Percentiles rank a stretch among this genome's conserved stretches.
Evolutionary conservation across 2,888 invertebrate genomes (phyloP).

Genomic region (Melieria picta): DNA sequence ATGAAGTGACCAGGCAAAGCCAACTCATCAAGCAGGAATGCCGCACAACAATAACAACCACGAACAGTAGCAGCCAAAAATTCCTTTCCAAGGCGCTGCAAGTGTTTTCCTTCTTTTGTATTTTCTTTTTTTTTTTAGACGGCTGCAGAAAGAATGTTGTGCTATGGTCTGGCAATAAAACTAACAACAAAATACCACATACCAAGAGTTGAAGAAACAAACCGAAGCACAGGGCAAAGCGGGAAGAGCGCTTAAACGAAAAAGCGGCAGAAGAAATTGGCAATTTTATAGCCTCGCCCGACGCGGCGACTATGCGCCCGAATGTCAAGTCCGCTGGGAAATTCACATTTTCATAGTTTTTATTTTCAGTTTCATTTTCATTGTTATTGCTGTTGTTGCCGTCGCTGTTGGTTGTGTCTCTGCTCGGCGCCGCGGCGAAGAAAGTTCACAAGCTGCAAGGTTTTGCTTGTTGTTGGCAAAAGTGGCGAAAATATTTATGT

Average conservation of each 20-base stretch:
- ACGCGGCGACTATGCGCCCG: too few species aligned
- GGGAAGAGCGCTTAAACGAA: not conserved
- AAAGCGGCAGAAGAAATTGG: slow-evolving; percentile 14
- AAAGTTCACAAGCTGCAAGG: too few species aligned
- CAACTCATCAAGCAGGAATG: not conserved
- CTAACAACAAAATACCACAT: not conserved
- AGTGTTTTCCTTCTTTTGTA: too few species aligned
- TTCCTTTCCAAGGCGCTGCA: not conserved
- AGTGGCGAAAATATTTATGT: slow-evolving; percentile 59
- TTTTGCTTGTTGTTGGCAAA: slow-evolving; percentile 2
- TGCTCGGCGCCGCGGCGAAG: too few species aligned
- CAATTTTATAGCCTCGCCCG: slow-evolving; percentile 13
- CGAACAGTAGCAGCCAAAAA: not conserved
- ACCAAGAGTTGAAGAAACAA: not conserved
- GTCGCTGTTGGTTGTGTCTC: too few species aligned
- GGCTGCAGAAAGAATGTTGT: not conserved
- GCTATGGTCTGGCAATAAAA: not conserved
- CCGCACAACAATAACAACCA: not conserved
- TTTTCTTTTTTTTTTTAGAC: not conserved
- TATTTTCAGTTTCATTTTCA: not conserved
- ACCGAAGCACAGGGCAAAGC: not conserved
- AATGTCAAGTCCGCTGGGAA: slow-evolving; percentile 22
- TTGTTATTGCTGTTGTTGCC: too few species aligned
- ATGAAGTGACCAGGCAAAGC: slow-evolving; percentile 15
- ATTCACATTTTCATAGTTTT: slow-evolving; percentile 19